Evolutionary conservation across 2,888 invertebrate species (phyloP), one percentile per base, ranked within the genome.

Genomic region (Melangyna quadrimaculata): DNA sequence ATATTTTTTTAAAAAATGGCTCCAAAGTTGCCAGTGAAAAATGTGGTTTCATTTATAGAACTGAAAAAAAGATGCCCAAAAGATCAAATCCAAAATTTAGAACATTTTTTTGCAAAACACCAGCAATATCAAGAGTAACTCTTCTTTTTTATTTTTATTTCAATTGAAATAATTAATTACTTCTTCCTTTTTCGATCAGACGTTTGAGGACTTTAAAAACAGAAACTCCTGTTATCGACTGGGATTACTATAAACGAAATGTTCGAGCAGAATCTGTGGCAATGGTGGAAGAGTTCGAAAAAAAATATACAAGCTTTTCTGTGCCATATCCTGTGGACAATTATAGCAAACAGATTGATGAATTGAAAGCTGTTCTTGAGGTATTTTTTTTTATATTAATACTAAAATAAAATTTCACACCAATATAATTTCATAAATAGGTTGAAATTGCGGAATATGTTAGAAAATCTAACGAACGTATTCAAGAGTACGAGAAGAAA

Each of bases 231-330:
- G 94, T 94, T 90, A 95, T 98, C 88, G 95, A 98, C 92, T 98
- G 98, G 96, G 91, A 94, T 0, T 91, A 92, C 70, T 98, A 98
- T 93, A 96, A 95, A 90, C 92, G 93, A 43, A 93, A 93, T 45
- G 93, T 94, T 53, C 92, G 93, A 1, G 93, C 97, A 22, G 94
- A 96, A 0, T 92, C 95, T 71, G 93, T 96, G 75, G 95, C 95
- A 37, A 94, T 98, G 94, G 97, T 98, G 0, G 96, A 96, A 40
- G 94, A 94, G 61, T 98, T 97, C 92, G 95, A 97, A 91, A 96
- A 96, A 89, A 95, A 96, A 88, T 98, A 97, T 88, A 94, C 94
- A 65, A 92, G 94, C 0, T 88, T 97, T 88, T 94, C 94, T 86
- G 93, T 98, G 67, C 96, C 97, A 0, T 97, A 95, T 91, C 98